These are phyloP conservation scores for Microctonus brassicae DNA, from an alignment of 2,888 invertebrate species.

Conservation along the genomic window DNA sequence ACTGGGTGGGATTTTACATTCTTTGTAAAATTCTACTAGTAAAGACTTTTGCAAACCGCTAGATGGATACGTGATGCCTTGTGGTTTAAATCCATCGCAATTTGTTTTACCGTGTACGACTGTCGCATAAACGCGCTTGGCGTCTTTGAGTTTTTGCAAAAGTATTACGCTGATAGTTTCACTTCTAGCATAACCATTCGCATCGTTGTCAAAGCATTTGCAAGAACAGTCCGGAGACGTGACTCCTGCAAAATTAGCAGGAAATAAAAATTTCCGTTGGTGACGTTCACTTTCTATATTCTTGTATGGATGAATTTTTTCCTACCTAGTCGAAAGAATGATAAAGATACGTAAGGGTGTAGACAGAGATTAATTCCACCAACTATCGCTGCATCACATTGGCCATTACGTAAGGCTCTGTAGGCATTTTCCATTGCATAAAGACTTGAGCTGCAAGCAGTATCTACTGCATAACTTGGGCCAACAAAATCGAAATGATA, in stretches of 20 bases:
- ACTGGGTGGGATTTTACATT: conserved; percentile 73
- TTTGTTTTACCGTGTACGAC: conserved; percentile 74
- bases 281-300: too few species aligned
- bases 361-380: too few species aligned
- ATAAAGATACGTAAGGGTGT: conserved; percentile 89
- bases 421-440: conserved; percentile 89
- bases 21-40: conserved; percentile 74
- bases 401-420: conserved; percentile 81
- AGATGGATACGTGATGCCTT: conserved; percentile 67
- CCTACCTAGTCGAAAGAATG: conserved; percentile 78
- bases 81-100: conserved; percentile 72
- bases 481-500: conserved; percentile 90
- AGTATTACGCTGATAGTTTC: conserved; percentile 81
- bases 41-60: conserved; percentile 61
- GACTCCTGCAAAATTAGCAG: conserved; percentile 72
- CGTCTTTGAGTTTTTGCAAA: conserved; percentile 77
- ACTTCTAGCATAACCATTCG: conserved; percentile 86
- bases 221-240: conserved; percentile 88
- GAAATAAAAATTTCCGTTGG: background rate
- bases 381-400: conserved; percentile 91
- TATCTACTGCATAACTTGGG: conserved; percentile 90
- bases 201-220: conserved; percentile 89
- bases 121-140: too few species aligned
- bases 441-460: conserved; percentile 93
- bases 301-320: background rate